Conservation (phyloP, 2,113 vertebrate genomes). For the Vulpes ferrilata region DNA sequence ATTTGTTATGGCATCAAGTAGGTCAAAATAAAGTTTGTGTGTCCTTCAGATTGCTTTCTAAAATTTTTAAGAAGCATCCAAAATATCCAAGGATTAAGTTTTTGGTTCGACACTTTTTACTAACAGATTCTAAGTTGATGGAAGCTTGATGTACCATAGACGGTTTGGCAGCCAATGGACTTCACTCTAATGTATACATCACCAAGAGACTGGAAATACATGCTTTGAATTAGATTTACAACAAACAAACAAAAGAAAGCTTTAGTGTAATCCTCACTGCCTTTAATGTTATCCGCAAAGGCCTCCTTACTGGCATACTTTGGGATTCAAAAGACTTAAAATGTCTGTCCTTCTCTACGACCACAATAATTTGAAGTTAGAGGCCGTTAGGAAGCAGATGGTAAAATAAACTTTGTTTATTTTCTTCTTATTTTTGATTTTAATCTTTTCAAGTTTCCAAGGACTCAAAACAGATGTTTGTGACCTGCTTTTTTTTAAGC, state of each 20-base stretch:
- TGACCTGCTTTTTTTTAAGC: slow-evolving; percentile 37
- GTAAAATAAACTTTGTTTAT: slow-evolving; percentile 68
- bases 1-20: background rate
- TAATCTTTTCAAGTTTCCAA: slow-evolving; percentile 72
- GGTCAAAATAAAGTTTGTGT: background rate
- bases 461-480: slow-evolving; percentile 70
- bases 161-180: background rate
- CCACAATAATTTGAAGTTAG: slow-evolving; percentile 51
- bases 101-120: background rate
- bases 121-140: background rate
- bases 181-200: background rate
- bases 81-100: background rate
- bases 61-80: background rate
- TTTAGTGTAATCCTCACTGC: background rate
- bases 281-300: background rate
- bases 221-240: slow-evolving; percentile 7
- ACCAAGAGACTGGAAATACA: background rate
- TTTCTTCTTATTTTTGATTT: slow-evolving; percentile 72
- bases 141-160: background rate
- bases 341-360: background rate
- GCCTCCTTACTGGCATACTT: slow-evolving; percentile 34
- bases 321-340: slow-evolving; percentile 46
- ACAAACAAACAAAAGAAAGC: background rate
- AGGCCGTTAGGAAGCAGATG: slow-evolving; percentile 61
- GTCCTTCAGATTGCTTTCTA: background rate